Evolutionary conservation across 23 tunicate genomes (phyloP).

Genomic region (Oikopleura vanhoeffeni): DNA sequence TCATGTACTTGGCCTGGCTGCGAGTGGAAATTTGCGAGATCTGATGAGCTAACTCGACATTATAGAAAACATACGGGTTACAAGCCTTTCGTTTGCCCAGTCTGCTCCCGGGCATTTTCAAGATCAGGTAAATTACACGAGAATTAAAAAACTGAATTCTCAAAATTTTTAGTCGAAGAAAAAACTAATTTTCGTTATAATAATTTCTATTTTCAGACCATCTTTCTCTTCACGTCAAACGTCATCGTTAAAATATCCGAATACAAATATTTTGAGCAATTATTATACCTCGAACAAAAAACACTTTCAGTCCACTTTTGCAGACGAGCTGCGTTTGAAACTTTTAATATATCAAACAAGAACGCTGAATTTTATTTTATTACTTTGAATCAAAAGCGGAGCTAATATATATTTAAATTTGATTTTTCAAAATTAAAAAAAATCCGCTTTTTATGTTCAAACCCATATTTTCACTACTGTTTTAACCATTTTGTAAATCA

Average conservation of each 20-base stretch:
- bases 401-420: too few species aligned
- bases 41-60: constrained; percentile 89
- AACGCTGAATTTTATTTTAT: too few species aligned
- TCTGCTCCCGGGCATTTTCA: constrained; percentile 87
- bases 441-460: too few species aligned
- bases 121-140: constrained; percentile 20
- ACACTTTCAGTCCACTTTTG: too few species aligned
- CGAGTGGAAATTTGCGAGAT: constrained; percentile 92
- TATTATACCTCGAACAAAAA: too few species aligned
- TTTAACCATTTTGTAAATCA: too few species aligned
- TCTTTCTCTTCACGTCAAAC: constrained; percentile 83
- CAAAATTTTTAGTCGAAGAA: not conserved
- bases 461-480: too few species aligned
- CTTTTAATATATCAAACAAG: not conserved
- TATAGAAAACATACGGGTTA: constrained; percentile 91
- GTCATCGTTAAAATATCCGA: constrained; percentile 22
- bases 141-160: not conserved
- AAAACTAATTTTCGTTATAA: not conserved
- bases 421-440: too few species aligned
- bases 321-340: too few species aligned
- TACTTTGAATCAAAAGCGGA: too few species aligned
- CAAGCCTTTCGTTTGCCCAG: constrained; percentile 74
- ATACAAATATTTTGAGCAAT: too few species aligned
- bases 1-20: constrained; percentile 91
- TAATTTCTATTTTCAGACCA: constrained; percentile 26